These are phyloP conservation scores for Bilobella aurantiaca DNA, from an alignment of 1,140 invertebrate species.

Conservation along the genomic window DNA sequence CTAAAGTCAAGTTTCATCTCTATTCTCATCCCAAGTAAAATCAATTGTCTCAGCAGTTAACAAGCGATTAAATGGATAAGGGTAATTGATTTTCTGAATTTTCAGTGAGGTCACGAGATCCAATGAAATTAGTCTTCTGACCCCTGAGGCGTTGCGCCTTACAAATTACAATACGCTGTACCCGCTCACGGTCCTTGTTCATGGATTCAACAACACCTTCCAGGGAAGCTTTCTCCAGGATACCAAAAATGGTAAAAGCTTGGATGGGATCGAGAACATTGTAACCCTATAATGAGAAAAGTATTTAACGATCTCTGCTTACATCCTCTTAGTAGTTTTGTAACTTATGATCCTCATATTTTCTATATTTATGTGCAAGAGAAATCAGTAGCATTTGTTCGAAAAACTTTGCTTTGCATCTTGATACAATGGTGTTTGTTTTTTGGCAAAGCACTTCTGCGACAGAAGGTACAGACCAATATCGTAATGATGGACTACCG, in stretches of 20 bases:
- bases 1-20: not conserved
- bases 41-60: not conserved
- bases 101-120: not conserved
- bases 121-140: not conserved
- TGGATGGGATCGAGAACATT: too few relatives aligned
- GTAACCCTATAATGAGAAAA: too few relatives aligned
- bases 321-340: too few relatives aligned
- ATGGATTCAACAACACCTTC: not conserved
- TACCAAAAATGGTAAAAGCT: not conserved
- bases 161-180: not conserved
- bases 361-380: too few relatives aligned
- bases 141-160: not conserved
- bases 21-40: not conserved
- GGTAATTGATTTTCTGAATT: not conserved
- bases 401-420: not conserved
- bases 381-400: not conserved
- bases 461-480: not conserved
- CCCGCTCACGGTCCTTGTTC: not conserved
- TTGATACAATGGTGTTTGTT: not conserved
- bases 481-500: slow-evolving; percentile 4
- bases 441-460: not conserved
- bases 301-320: too few relatives aligned
- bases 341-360: too few relatives aligned
- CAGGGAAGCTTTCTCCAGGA: not conserved
- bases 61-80: not conserved